Conservation (phyloP, 1,140 invertebrate genomes). For the Nymphalis io region DNA sequence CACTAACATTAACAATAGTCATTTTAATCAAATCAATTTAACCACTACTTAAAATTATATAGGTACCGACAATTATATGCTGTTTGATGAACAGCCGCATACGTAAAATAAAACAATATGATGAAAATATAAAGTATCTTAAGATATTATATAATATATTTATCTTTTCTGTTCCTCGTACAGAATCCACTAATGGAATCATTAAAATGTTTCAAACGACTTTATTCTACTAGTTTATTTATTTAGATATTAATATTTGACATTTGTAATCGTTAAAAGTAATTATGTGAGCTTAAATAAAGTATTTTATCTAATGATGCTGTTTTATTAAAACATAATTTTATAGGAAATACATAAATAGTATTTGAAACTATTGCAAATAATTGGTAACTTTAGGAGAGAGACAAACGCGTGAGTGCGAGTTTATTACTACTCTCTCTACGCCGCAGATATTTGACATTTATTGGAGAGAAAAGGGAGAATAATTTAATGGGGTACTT, state of each 20-base stretch:
- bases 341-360: no score
- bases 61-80: slow-evolving; percentile 58
- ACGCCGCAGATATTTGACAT: no score
- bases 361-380: no score
- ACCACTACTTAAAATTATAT: slow-evolving; percentile 22
- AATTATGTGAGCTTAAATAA: slow-evolving; percentile 76
- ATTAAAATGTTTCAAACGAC: slow-evolving; percentile 44
- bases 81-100: no score
- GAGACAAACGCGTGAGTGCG: no score
- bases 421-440: no score
- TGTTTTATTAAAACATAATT: slow-evolving; percentile 43
- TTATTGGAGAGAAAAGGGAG: no score
- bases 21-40: slow-evolving; percentile 12
- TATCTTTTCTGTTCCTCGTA: slow-evolving; percentile 14
- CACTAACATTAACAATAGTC: slow-evolving; percentile 70
- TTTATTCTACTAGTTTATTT: slow-evolving; percentile 66
- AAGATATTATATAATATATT: background rate
- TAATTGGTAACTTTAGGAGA: no score
- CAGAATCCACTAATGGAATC: slow-evolving; percentile 27
- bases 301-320: slow-evolving; percentile 71
- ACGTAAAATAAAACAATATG: background rate
- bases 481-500: no score
- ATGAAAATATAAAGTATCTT: slow-evolving; percentile 9
- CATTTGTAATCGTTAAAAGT: slow-evolving; percentile 54
- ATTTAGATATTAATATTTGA: slow-evolving; percentile 62